Conservation (phyloP, 2,797 vertebrate species). For the Leucoraja ocellata region DNA sequence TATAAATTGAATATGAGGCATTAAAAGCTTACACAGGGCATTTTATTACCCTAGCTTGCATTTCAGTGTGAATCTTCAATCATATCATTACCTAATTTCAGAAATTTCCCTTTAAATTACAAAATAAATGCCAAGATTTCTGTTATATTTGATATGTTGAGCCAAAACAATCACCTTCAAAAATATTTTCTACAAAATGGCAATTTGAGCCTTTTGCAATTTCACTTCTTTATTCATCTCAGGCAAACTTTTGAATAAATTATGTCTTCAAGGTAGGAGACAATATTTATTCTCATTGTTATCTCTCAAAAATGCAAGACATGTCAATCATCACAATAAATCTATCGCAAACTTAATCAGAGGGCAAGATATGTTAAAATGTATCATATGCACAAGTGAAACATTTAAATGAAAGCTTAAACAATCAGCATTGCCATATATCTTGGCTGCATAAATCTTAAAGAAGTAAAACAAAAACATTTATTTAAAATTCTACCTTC, state of each 20-base stretch:
- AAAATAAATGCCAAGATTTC: background rate
- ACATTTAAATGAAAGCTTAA: background rate
- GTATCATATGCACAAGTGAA: background rate
- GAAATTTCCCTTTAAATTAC: background rate
- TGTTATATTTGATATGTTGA: background rate
- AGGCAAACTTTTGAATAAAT: background rate
- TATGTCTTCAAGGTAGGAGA: conserved; percentile 15
- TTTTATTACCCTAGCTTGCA: background rate
- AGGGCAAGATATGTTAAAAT: background rate
- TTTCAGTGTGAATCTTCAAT: background rate
- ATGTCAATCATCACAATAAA: conserved; percentile 6
- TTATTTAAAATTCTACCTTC: background rate
- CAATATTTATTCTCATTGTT: background rate
- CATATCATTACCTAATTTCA: background rate
- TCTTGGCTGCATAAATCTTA: background rate
- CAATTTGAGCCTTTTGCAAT: background rate
- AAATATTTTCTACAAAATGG: background rate
- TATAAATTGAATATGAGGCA: background rate
- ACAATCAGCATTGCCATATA: background rate
- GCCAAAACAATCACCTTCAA: background rate
- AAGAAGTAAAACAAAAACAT: background rate
- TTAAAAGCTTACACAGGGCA: background rate
- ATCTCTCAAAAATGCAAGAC: background rate
- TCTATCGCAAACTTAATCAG: background rate
- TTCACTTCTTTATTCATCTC: background rate